phyloP scores from a whole-genome alignment of 2,888 invertebrate species.

The Sphaeridia pumilis region DNA sequence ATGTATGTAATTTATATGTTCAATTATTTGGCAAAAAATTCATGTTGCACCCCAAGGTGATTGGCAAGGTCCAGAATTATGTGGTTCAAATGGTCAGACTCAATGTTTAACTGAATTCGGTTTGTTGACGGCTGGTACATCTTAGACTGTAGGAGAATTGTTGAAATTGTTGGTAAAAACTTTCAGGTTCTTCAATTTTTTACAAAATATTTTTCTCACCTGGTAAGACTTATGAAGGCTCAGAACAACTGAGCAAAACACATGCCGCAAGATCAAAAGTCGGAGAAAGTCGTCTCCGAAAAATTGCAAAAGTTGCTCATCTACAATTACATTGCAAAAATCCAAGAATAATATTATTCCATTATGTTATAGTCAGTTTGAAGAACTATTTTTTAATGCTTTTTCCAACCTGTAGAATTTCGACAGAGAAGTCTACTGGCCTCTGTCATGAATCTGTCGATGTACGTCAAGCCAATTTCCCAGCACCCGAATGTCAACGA shows the following conservation, averaged over 20 bases:
- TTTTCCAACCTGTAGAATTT: slow-evolving; percentile 10
- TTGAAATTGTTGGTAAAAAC: not conserved
- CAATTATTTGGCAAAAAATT: slow-evolving; percentile 13
- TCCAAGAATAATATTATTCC: not conserved
- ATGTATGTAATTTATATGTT: not conserved
- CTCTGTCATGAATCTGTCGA: slow-evolving; percentile 81
- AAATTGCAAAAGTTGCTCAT: slow-evolving; percentile 55
- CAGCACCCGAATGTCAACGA: slow-evolving; percentile 74
- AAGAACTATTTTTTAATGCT: not conserved
- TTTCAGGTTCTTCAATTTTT: no score
- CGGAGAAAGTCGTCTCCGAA: slow-evolving; percentile 92
- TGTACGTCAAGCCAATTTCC: slow-evolving; percentile 77
- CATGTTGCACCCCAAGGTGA: slow-evolving; percentile 14
- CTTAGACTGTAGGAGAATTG: slow-evolving; percentile 11
- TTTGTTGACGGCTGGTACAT: slow-evolving; percentile 11
- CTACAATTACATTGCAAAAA: slow-evolving; percentile 33
- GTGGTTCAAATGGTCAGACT: slow-evolving; percentile 14
- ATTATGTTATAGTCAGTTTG: not conserved
- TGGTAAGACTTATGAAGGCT: slow-evolving; percentile 69
- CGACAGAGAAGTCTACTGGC: slow-evolving; percentile 54
- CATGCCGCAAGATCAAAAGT: slow-evolving; percentile 71
- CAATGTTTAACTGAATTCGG: slow-evolving; percentile 8
- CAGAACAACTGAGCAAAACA: slow-evolving; percentile 85
- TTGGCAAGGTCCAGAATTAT: slow-evolving; percentile 14
- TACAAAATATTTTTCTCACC: slow-evolving; percentile 26